Evolutionary conservation across 37 sponge, comb jelly and placozoan species (phyloP).

Genomic region (Cliona cf. orientalis): DNA sequence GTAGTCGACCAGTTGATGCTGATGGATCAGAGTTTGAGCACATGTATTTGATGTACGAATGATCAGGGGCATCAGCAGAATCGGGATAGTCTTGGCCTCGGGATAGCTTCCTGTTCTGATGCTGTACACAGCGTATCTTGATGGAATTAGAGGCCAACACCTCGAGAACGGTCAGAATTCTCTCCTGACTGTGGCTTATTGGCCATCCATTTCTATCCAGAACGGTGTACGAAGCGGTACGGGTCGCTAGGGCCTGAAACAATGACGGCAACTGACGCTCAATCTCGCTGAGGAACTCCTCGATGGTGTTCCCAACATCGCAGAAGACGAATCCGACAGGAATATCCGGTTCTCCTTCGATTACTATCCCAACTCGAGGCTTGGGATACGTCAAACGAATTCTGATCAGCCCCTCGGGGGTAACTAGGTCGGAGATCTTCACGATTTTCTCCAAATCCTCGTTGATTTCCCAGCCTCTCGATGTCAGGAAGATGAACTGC

Average conservation of each 20-base stretch:
- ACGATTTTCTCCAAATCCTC: conserved; percentile 29
- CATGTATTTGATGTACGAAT: no score
- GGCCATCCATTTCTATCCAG: conserved; percentile 87
- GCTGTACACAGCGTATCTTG: not conserved
- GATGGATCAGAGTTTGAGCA: no score
- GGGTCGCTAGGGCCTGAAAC: not conserved
- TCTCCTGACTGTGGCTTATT: conserved; percentile 58
- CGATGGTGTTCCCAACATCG: conserved; percentile 4
- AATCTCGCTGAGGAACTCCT: conserved; percentile 31
- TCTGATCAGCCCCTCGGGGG: conserved; percentile 10
- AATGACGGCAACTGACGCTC: conserved; percentile 46
- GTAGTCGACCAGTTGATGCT: no score
- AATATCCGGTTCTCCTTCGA: conserved; percentile 24
- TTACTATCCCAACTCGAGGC: conserved; percentile 37
- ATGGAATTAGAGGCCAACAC: not conserved
- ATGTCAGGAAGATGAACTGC: conserved; percentile 46
- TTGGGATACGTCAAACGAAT: conserved; percentile 18
- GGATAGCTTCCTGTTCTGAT: not conserved
- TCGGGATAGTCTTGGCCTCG: no score
- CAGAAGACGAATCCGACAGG: conserved; percentile 71
- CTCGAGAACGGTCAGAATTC: conserved; percentile 31
- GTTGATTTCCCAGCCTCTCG: conserved; percentile 57
- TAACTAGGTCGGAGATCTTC: conserved; percentile 8
- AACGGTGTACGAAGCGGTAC: conserved; percentile 22
- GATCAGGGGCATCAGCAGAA: no score